phyloP scores from a whole-genome alignment of 1,140 invertebrate species.

The Chrysomallon squamiferum region DNA sequence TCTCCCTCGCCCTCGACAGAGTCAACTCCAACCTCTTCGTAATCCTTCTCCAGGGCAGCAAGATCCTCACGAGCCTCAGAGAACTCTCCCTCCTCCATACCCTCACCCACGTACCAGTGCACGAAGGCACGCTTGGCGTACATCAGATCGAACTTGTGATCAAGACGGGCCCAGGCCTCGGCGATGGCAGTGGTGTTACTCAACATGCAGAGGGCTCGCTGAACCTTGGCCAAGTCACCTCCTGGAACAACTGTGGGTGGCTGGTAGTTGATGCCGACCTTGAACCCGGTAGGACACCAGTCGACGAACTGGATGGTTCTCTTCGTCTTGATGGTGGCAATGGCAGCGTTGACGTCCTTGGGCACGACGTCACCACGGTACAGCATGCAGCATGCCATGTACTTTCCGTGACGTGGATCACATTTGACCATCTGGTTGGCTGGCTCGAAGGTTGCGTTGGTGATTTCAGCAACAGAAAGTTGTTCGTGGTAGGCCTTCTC shows the following conservation, averaged over 20 bases:
- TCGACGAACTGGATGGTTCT: slow-evolving; percentile 64
- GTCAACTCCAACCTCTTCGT: slow-evolving; percentile 82
- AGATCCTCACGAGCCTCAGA: slow-evolving; percentile 77
- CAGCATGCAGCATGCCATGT: slow-evolving; percentile 77
- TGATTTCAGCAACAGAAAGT: slow-evolving; percentile 63
- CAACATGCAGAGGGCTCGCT: slow-evolving; percentile 56
- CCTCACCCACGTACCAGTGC: slow-evolving; percentile 67
- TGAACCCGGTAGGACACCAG: slow-evolving; percentile 69
- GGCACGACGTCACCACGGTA: slow-evolving; percentile 67
- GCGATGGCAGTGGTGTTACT: slow-evolving; percentile 65
- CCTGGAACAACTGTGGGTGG: slow-evolving; percentile 63
- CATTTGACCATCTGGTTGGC: slow-evolving; percentile 90
- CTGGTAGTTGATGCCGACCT: slow-evolving; percentile 54
- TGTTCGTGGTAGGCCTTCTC: slow-evolving; percentile 62
- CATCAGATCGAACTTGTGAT: slow-evolving; percentile 74
- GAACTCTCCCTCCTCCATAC: slow-evolving; percentile 82
- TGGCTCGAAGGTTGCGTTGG: slow-evolving; percentile 85
- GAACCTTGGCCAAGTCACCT: slow-evolving; percentile 69
- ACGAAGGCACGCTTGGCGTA: slow-evolving; percentile 67
- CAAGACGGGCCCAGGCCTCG: slow-evolving; percentile 72
- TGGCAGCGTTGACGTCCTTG: slow-evolving; percentile 86
- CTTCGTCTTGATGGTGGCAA: slow-evolving; percentile 84
- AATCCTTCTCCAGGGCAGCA: slow-evolving; percentile 71
- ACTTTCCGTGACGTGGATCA: slow-evolving; percentile 79
- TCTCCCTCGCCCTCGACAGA: slow-evolving; percentile 70